Evolutionary conservation across 2,888 invertebrate species (phyloP).

Genomic region (Ptilodon capucinus): DNA sequence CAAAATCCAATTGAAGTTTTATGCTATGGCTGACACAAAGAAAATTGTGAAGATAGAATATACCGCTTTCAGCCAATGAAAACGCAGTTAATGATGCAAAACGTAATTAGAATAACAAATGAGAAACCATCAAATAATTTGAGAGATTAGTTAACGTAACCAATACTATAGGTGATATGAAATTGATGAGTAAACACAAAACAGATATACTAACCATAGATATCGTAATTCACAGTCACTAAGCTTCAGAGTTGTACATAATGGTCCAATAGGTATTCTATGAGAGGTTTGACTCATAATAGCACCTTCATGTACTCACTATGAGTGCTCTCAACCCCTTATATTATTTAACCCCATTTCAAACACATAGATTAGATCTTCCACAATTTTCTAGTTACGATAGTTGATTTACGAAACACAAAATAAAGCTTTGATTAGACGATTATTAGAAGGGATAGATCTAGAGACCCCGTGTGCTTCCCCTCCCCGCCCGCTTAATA

Average conservation of each 20-base stretch:
- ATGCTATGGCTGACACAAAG: too few relatives aligned
- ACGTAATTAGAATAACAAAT: too few relatives aligned
- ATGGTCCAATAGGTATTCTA: conserved; percentile 36
- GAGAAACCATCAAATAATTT: too few relatives aligned
- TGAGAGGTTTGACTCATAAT: conserved; percentile 42
- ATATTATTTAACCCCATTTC: conserved; percentile 51
- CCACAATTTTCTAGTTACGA: conserved; percentile 46
- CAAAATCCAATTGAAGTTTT: too few relatives aligned
- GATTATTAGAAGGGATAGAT: conserved; percentile 61
- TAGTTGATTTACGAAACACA: conserved; percentile 39
- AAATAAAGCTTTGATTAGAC: conserved; percentile 74
- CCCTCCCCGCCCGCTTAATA: too few relatives aligned
- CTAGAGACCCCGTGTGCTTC: conserved; percentile 65
- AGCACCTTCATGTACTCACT: conserved; percentile 47
- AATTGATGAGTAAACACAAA: conserved; percentile 36
- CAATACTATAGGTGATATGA: conserved; percentile 40
- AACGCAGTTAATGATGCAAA: too few relatives aligned
- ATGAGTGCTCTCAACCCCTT: conserved; percentile 52
- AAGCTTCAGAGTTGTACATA: conserved; percentile 68
- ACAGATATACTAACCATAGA: conserved; percentile 77
- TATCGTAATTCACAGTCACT: conserved; percentile 75
- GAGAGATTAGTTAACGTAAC: conserved; percentile 58
- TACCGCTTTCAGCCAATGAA: too few relatives aligned
- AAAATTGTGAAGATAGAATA: too few relatives aligned
- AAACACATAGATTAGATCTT: conserved; percentile 54